A percentile compares a stretch with the other conserved stretches of the same genome.
phyloP scores from a whole-genome alignment of 2,113 vertebrate species.

The Rhinichthys klamathensis region DNA sequence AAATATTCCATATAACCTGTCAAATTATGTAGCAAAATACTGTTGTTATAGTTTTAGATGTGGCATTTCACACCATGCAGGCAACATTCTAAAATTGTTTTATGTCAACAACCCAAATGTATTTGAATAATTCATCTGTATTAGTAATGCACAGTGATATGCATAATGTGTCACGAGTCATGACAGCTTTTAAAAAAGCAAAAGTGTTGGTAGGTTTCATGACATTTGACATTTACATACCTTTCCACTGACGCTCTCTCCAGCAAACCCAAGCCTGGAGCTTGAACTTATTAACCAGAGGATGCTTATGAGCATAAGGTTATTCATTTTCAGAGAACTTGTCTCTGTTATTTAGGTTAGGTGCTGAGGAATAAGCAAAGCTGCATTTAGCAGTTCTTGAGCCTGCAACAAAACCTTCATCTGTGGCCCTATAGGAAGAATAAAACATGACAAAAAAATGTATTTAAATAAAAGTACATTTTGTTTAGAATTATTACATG shows the following conservation, averaged over 20 bases:
- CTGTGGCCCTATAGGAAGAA: background rate
- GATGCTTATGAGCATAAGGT: background rate
- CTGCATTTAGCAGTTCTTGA: background rate
- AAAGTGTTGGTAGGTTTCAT: background rate
- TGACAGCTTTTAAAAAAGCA: background rate
- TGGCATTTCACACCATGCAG: background rate
- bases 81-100: background rate
- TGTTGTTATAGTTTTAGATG: background rate
- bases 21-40: background rate
- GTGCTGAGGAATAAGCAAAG: background rate
- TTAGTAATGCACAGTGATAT: background rate
- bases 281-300: background rate
- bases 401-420: background rate
- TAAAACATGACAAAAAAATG: background rate
- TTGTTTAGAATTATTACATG: background rate
- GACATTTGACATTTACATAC: slow-evolving; percentile 15
- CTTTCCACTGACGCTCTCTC: background rate
- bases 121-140: background rate
- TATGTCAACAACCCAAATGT: background rate
- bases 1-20: background rate
- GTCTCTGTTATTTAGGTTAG: background rate
- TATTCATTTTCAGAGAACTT: background rate
- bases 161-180: background rate
- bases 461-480: background rate
- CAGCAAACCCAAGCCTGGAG: background rate